phyloP scores from a whole-genome alignment of 2,888 invertebrate species.

The Volucella zonaria region DNA sequence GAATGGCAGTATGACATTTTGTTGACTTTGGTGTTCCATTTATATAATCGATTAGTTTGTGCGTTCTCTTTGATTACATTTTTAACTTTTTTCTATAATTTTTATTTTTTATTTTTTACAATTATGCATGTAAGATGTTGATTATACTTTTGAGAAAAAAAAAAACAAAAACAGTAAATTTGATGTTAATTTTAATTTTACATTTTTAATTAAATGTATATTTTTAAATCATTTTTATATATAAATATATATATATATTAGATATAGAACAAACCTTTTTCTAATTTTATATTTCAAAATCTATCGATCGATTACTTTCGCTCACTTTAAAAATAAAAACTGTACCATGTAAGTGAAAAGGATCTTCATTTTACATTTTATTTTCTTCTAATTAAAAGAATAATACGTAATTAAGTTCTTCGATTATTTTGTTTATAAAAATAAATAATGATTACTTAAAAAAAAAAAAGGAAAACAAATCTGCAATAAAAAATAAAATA shows the following conservation, averaged over 20 bases:
- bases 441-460: constrained; percentile 30
- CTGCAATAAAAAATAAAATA: constrained; percentile 48
- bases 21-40: constrained; percentile 55
- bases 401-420: constrained; percentile 34
- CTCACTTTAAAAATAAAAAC: constrained; percentile 9
- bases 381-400: constrained; percentile 24
- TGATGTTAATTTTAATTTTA: constrained; percentile 18
- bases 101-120: constrained; percentile 13
- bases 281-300: constrained; percentile 46
- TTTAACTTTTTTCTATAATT: constrained; percentile 29
- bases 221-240: constrained; percentile 7
- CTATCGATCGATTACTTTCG: constrained; percentile 18
- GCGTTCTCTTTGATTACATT: constrained; percentile 42
- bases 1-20: constrained; percentile 59
- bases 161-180: constrained; percentile 4
- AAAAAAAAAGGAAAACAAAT: constrained; percentile 30
- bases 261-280: constrained; percentile 35
- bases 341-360: not conserved
- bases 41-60: constrained; percentile 40
- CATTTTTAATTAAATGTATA: not conserved
- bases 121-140: constrained; percentile 65
- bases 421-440: constrained; percentile 12
- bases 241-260: constrained; percentile 44
- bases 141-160: constrained; percentile 29
- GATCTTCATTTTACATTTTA: not conserved